Evolutionary conservation across 2,797 vertebrate genomes (phyloP), one percentile per base, ranked within the genome.

Genomic region (Muscicapa striata): DNA sequence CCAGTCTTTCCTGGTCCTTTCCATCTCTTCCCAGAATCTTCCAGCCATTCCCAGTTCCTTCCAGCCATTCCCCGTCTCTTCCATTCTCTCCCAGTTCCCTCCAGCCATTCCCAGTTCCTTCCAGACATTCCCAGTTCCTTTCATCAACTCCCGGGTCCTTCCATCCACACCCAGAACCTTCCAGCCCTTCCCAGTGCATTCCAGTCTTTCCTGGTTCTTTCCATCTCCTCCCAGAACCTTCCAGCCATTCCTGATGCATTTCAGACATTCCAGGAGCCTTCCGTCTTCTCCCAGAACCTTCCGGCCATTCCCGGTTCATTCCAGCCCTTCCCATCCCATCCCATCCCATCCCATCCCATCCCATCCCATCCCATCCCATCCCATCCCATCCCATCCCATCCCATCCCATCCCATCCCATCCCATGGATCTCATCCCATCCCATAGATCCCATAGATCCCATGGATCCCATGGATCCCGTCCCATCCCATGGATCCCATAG

Each of bases 11-110:
- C 54, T 30, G 3, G 52, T 20, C 1, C 52, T 10, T 16, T 58
- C 57, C 23, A 38, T 6, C 11, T 17, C 11, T 1, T 61, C 36
- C 58, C 3, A 9, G 18, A 5, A 5, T 12, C 15, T 17, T n/a
- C 48, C 32, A 38, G 3, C 10, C 2, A 3, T 24, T 45, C 30
- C 46, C 2, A 0, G 26, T 6, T 1, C 13, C 3, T 38, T 23
- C 27, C 57, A 36, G 5, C 21, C 51, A 2, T 12, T 41, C 40
- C 40, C 38, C 11, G 38, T 38, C 34, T 34, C 34, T 34, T 34
- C 34, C 34, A 34, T 34, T 34, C 34, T 34, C 34, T 34, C 34
- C 34, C 34, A 34, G 34, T 34, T 34, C 63, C 3, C 30, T 23
- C 27, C 63, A 27, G 1, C 14, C 15, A 5, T 38, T 38, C 38